These are phyloP conservation scores for Neoaliturus tenellus DNA, from an alignment of 2,888 invertebrate species.

Conservation along the genomic window DNA sequence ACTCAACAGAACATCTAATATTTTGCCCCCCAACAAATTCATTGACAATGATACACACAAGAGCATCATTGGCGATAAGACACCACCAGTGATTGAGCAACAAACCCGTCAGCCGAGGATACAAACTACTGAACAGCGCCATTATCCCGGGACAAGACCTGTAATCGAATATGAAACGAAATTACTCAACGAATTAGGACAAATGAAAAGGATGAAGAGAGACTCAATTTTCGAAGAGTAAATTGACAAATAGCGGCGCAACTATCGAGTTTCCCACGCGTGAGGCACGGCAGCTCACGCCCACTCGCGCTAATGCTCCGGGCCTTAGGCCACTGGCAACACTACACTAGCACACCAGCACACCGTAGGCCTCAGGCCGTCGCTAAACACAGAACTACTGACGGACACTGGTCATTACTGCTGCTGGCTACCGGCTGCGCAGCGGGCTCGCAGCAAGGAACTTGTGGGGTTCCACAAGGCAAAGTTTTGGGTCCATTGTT, in stretches of 20 bases:
- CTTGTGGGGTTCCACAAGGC: neutral
- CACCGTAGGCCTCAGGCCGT: neutral
- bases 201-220: conserved; percentile 24
- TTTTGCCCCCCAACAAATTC: too few relatives aligned
- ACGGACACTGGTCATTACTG: conserved; percentile 3
- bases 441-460: neutral
- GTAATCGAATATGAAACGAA: conserved; percentile 23
- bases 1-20: too few relatives aligned
- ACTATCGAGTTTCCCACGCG: conserved; percentile 4
- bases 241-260: conserved; percentile 26
- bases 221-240: conserved; percentile 27
- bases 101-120: neutral
- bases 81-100: too few relatives aligned
- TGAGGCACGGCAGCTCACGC: neutral
- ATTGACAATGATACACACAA: too few relatives aligned
- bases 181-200: conserved; percentile 21
- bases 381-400: conserved; percentile 11
- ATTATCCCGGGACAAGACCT: neutral
- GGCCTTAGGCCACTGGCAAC: conserved; percentile 7
- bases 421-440: neutral
- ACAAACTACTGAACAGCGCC: neutral
- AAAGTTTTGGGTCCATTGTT: neutral
- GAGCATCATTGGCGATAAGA: too few relatives aligned
- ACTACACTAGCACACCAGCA: too few relatives aligned
- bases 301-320: conserved; percentile 21